Conservation (phyloP, 1,140 invertebrate genomes). For the Drosophila mayri region DNA sequence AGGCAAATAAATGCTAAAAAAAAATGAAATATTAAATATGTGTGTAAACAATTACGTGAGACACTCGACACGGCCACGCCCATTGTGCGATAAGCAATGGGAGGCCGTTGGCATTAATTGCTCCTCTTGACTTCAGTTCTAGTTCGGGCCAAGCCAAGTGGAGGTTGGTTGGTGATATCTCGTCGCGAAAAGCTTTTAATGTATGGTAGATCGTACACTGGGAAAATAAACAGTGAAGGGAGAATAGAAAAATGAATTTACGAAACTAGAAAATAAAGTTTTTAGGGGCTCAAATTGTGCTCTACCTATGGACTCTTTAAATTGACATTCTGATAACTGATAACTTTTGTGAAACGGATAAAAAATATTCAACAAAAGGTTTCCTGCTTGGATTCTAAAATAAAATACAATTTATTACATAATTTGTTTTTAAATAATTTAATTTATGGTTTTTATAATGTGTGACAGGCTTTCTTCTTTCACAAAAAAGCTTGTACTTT, state of each 20-base stretch:
- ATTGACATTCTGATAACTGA: neutral
- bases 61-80: conserved; percentile 46
- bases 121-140: conserved; percentile 44
- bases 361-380: neutral
- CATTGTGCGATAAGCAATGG: conserved; percentile 51
- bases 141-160: conserved; percentile 34
- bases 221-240: neutral
- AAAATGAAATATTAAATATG: conserved; percentile 62
- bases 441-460: neutral
- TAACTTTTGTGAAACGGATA: neutral
- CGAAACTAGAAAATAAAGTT: too few relatives aligned
- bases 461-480: neutral
- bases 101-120: conserved; percentile 49
- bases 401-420: neutral
- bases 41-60: conserved; percentile 81
- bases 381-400: neutral
- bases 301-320: too few relatives aligned
- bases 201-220: conserved; percentile 3
- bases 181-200: conserved; percentile 31
- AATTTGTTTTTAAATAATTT: neutral
- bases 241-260: too few relatives aligned
- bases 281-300: too few relatives aligned
- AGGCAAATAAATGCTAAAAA: conserved; percentile 71
- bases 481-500: too few relatives aligned
- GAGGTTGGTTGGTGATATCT: conserved; percentile 28